These are phyloP conservation scores for Oscheius sp. DNA, from an alignment of 2,888 invertebrate genomes.

Conservation along the genomic window DNA sequence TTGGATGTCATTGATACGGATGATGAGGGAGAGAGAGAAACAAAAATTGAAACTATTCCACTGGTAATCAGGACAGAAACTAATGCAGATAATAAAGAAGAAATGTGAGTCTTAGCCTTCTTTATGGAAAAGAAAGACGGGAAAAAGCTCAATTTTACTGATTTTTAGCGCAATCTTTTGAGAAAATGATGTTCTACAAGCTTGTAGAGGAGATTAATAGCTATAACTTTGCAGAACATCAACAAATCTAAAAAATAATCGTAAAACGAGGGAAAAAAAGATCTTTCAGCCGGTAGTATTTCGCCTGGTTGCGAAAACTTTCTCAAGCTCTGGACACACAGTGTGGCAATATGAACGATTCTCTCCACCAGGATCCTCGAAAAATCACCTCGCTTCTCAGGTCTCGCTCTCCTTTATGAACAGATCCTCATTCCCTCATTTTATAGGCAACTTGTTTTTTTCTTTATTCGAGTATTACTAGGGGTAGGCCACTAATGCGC, in stretches of 20 bases:
- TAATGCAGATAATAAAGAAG: neutral
- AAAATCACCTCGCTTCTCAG: no score
- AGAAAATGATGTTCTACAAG: no score
- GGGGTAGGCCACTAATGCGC: constrained; percentile 4
- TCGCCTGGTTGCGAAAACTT: neutral
- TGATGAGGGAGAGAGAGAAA: neutral
- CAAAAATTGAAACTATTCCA: constrained; percentile 21
- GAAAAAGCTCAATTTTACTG: no score
- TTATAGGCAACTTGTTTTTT: no score
- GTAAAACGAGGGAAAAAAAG: neutral
- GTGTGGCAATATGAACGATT: neutral
- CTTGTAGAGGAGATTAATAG: no score
- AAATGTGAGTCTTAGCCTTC: neutral
- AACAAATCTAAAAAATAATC: neutral
- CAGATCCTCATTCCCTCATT: no score
- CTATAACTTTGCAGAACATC: no score
- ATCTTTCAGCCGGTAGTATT: constrained; percentile 1
- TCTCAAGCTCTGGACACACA: no score
- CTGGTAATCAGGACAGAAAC: neutral
- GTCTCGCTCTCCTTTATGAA: constrained; percentile 1
- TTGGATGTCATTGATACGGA: constrained; percentile 6
- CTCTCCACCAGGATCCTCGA: neutral
- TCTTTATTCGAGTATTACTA: neutral
- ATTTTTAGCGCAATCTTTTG: no score
- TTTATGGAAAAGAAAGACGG: no score